Conservation (phyloP, 2,797 vertebrate genomes). For the Phoeniculus purpureus region DNA sequence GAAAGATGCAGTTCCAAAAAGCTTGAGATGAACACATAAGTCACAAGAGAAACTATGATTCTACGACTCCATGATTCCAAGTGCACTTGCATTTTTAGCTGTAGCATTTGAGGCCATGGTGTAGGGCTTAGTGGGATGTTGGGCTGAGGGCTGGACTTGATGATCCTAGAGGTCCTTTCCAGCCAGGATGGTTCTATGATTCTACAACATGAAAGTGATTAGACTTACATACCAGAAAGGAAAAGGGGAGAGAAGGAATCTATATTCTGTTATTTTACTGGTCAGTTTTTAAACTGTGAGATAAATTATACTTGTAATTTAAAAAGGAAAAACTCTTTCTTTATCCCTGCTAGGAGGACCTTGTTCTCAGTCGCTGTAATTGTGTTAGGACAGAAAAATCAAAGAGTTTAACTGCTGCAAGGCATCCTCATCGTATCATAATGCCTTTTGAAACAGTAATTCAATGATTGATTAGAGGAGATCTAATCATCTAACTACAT, state of each 20-base stretch:
- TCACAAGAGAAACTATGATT: neutral
- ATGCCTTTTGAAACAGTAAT: slow-evolving; percentile 24
- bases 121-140: too few species aligned
- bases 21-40: slow-evolving; percentile 7
- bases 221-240: neutral
- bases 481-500: slow-evolving; percentile 57
- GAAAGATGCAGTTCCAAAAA: neutral
- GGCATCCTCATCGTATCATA: slow-evolving; percentile 33
- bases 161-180: too few species aligned
- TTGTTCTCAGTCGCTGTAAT: slow-evolving; percentile 14
- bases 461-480: slow-evolving; percentile 49
- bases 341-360: slow-evolving; percentile 5
- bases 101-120: too few species aligned
- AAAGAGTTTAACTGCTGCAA: slow-evolving; percentile 3
- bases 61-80: too few species aligned
- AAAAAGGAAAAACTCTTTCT: neutral
- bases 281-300: neutral
- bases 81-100: too few species aligned
- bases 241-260: neutral
- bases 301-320: slow-evolving; percentile 17
- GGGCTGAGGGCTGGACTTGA: too few species aligned
- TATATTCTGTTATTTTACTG: neutral
- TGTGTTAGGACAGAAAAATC: slow-evolving; percentile 54
- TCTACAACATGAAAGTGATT: neutral
- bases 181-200: too few species aligned